Evolutionary conservation across 2,113 vertebrate genomes (phyloP).

Genomic region (Rana temporaria): DNA sequence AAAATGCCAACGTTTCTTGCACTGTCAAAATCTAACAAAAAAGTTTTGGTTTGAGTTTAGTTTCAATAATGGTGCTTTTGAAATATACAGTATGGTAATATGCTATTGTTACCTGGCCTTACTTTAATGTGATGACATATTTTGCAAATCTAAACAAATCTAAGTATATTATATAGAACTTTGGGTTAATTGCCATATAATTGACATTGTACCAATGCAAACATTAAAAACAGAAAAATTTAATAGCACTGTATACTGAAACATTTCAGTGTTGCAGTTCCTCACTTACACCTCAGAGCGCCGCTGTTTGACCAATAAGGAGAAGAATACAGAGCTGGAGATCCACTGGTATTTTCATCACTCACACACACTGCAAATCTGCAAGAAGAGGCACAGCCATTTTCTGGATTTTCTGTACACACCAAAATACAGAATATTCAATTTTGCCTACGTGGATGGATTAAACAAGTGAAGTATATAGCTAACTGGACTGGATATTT

Average conservation of each 20-base stretch:
- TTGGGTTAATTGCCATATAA: too few relatives aligned
- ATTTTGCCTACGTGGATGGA: neutral
- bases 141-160: too few relatives aligned
- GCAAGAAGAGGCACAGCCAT: neutral
- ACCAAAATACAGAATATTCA: neutral
- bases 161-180: too few relatives aligned
- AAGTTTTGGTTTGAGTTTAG: too few relatives aligned
- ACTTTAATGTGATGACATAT: too few relatives aligned
- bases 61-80: too few relatives aligned
- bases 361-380: neutral
- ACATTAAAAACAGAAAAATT: neutral
- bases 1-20: too few relatives aligned
- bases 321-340: neutral
- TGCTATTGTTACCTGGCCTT: too few relatives aligned
- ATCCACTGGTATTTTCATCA: neutral
- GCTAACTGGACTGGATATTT: neutral
- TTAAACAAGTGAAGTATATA: too few relatives aligned
- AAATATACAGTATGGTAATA: too few relatives aligned
- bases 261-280: slow-evolving; percentile 29
- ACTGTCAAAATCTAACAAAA: too few relatives aligned
- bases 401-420: neutral
- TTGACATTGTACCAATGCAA: too few relatives aligned
- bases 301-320: slow-evolving; percentile 19
- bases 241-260: neutral
- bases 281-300: slow-evolving; percentile 1